Percentiles rank a stretch among this genome's conserved stretches.
These are phyloP conservation scores for Aphelinus atriplicis DNA, from an alignment of 1,140 invertebrate genomes.

Conservation along the genomic window DNA sequence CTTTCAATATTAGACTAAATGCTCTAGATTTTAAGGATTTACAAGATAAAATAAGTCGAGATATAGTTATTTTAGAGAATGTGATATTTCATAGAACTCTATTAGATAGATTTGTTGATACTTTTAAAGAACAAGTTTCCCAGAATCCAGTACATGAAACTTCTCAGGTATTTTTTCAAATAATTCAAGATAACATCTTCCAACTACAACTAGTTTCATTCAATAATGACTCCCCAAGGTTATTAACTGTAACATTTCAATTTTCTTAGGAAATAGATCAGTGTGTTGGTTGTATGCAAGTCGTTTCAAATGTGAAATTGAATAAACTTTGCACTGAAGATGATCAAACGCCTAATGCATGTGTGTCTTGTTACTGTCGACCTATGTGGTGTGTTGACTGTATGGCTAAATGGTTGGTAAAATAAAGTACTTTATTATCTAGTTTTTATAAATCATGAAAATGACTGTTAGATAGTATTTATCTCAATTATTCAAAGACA, in stretches of 20 bases:
- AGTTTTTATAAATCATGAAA: too few species aligned
- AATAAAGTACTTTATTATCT: neutral
- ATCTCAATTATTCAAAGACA: too few species aligned
- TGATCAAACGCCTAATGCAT: conserved; percentile 62
- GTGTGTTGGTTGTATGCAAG: conserved; percentile 90
- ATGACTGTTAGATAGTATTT: too few species aligned
- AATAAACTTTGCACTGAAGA: conserved; percentile 73
- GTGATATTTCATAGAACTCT: conserved; percentile 83
- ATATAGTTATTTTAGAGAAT: conserved; percentile 79
- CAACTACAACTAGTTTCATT: conserved; percentile 14
- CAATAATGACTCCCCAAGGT: neutral
- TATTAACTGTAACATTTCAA: conserved; percentile 31
- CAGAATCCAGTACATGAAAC: conserved; percentile 77
- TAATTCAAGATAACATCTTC: neutral
- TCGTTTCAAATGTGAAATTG: conserved; percentile 82
- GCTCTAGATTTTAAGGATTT: conserved; percentile 82
- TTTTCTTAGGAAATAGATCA: conserved; percentile 76
- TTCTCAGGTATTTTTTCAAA: conserved; percentile 68
- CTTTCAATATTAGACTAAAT: conserved; percentile 79
- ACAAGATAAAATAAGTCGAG: conserved; percentile 78
- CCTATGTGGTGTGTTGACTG: conserved; percentile 92
- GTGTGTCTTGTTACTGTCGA: conserved; percentile 75
- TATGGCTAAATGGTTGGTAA: conserved; percentile 82
- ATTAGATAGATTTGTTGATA: conserved; percentile 84
- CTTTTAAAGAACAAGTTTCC: conserved; percentile 80